phyloP scores from a whole-genome alignment of 2,797 vertebrate genomes.

The Craterocephalus amniculus region DNA sequence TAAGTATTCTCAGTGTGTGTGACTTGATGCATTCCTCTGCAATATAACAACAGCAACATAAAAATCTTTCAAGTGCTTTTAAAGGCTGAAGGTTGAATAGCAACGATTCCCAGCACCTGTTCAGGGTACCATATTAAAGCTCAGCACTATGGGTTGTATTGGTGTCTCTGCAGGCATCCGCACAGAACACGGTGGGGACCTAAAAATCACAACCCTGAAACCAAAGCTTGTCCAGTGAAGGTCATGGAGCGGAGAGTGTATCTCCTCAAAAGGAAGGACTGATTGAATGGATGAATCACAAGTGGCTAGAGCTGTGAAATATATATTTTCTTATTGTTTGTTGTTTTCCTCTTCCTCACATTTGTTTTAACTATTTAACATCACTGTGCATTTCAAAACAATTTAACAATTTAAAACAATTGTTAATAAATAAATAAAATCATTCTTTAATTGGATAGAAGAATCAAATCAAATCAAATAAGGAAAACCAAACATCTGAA shows the following conservation, averaged over 20 bases:
- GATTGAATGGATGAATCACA: conserved; percentile 74
- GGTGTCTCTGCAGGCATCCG: conserved; percentile 69
- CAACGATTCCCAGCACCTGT: conserved; percentile 45
- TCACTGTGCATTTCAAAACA: no score
- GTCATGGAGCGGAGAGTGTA: conserved; percentile 55
- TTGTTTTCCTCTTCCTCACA: neutral
- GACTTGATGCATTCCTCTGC: conserved; percentile 13
- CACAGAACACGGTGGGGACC: conserved; percentile 63
- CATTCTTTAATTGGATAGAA: no score
- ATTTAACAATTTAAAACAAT: no score
- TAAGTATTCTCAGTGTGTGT: neutral
- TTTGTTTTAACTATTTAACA: neutral
- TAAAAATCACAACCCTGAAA: conserved; percentile 69
- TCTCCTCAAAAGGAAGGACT: conserved; percentile 49
- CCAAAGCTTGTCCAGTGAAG: conserved; percentile 68
- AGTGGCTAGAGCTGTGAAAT: conserved; percentile 31
- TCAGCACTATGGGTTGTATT: conserved; percentile 49
- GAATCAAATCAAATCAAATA: no score
- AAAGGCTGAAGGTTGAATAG: conserved; percentile 56
- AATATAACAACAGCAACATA: conserved; percentile 33
- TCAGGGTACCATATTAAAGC: conserved; percentile 53
- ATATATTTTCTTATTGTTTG: neutral
- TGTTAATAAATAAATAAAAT: no score
- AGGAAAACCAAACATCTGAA: no score
- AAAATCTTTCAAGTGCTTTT: conserved; percentile 25